Base-by-base conservation (phyloP, 2,797 vertebrate genomes). In the Anguilla megastoma region DNA sequence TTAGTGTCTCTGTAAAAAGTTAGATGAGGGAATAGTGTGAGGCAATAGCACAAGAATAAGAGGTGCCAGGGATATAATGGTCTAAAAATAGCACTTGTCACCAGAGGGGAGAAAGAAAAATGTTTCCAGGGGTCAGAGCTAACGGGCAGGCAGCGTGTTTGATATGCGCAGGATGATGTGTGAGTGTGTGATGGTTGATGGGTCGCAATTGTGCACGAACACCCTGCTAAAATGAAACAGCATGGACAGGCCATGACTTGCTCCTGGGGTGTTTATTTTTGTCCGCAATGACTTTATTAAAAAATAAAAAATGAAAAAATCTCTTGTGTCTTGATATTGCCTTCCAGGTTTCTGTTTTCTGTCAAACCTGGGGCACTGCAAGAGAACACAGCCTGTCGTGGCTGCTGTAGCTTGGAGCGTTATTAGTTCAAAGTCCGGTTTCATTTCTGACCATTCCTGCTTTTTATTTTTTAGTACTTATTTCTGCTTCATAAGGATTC, bases 31-130 rank as follows among this genome's bases (percentile, higher is more conserved):
- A 90, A 90, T 88, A 92, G 89, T 93, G 93, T 94, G 95, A 96
- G 93, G 90, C 82, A 92, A 92, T 91, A 92, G 85, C 90, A 86
- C 76, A 83, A 91, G 92, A 93, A 93, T 91, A 93, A 92, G 66
- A 21, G 83, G 86, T 92, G 91, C 89, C 90, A 80, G 86, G 16
- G 90, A 90, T 91, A 87, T 90, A 91, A 93, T 88, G 87, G 87
- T 85, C 94, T 96, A 96, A 95, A 93, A 95, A 96, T 96, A 96
- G 93, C 80, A n/a, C 91, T 91, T 92, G 94, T 93, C 93, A 95
- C 92, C 90, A 93, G 94, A 95, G 93, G 90, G 90, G 89, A 90
- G 92, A 91, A 92, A 94, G 90, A 92, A 93, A 94, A 92, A 91
- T 94, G 93, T 94, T 93, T 91, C 82, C 88, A 90, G 71, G 87